Conservation (phyloP, 2,888 invertebrate genomes). For the Polyommatus iphigenia region DNA sequence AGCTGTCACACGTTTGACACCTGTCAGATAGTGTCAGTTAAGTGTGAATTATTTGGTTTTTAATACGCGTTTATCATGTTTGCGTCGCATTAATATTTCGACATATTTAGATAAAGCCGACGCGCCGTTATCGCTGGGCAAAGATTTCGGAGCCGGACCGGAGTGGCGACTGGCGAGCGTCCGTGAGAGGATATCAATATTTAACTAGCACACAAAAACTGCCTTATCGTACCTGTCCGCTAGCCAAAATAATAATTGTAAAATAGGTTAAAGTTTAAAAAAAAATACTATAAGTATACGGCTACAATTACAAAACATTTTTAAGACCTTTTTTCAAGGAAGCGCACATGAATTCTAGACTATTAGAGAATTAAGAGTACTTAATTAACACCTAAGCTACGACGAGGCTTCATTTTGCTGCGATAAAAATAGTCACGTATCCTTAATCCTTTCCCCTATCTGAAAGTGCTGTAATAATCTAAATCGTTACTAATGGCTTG, state of each 20-base stretch:
- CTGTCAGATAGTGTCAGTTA: slow-evolving; percentile 61
- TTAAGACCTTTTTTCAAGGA: too few species aligned
- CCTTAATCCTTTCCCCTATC: too few species aligned
- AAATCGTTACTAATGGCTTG: too few species aligned
- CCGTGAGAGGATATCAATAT: slow-evolving; percentile 11
- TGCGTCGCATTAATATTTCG: slow-evolving; percentile 33
- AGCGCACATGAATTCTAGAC: too few species aligned
- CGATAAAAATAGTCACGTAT: too few species aligned
- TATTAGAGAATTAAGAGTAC: too few species aligned
- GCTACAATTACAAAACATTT: too few species aligned
- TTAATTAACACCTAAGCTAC: too few species aligned
- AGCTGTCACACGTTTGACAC: slow-evolving; percentile 45
- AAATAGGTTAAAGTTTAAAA: too few species aligned
- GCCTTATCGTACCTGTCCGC: neutral
- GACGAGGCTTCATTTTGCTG: too few species aligned
- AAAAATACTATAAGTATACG: too few species aligned
- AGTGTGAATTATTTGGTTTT: slow-evolving; percentile 72
- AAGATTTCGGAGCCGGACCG: slow-evolving; percentile 22
- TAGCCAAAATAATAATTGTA: neutral
- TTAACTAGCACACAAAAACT: neutral
- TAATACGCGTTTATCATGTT: slow-evolving; percentile 44
- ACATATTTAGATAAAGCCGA: slow-evolving; percentile 32
- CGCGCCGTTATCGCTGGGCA: slow-evolving; percentile 21
- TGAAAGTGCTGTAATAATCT: too few species aligned
- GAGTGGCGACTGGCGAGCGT: neutral